A percentile compares a stretch with the other conserved stretches of the same genome.
Conservation (phyloP, 2,888 invertebrate species). For the Galeopsomyia nigrocyanea region DNA sequence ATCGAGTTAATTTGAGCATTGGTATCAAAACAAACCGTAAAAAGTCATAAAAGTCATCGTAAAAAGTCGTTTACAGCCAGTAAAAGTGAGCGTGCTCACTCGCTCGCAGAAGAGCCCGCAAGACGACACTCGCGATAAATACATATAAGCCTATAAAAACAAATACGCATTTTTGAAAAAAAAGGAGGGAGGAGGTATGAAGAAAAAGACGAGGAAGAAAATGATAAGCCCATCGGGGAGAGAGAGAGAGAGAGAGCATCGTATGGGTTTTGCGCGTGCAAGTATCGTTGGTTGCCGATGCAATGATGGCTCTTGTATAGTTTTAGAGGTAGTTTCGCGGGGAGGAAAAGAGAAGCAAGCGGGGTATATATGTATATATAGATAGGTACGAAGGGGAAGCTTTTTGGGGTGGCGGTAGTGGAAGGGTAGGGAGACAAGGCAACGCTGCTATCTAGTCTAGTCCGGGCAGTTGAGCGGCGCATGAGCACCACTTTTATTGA, state of each 20-base stretch:
- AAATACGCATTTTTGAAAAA: conserved; percentile 40
- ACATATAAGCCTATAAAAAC: conserved; percentile 33
- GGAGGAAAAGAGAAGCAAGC: conserved; percentile 50
- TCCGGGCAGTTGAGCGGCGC: conserved; percentile 67
- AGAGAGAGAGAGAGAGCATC: conserved; percentile 25
- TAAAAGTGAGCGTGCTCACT: conserved; percentile 23
- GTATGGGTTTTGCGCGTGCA: conserved; percentile 17
- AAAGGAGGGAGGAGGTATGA: conserved; percentile 24
- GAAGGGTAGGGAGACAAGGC: conserved; percentile 38
- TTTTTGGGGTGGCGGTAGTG: conserved; percentile 40
- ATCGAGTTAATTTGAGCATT: neutral
- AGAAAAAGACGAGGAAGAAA: conserved; percentile 25
- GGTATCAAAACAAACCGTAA: conserved; percentile 22
- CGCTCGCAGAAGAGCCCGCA: neutral
- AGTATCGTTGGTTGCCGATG: conserved; percentile 57
- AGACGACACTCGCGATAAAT: conserved; percentile 11
- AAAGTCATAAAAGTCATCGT: conserved; percentile 24
- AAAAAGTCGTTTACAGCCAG: conserved; percentile 25
- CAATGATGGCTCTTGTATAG: conserved; percentile 62
- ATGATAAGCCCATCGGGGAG: conserved; percentile 5
- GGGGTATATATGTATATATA: conserved; percentile 13
- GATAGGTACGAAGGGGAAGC: conserved; percentile 9
- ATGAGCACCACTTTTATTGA: conserved; percentile 70
- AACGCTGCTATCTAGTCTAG: conserved; percentile 34
- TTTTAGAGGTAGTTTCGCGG: conserved; percentile 62